Percentiles rank a stretch among this genome's conserved stretches.
Evolutionary conservation across 2,888 invertebrate genomes (phyloP).

Genomic region (Monopis laevigella): DNA sequence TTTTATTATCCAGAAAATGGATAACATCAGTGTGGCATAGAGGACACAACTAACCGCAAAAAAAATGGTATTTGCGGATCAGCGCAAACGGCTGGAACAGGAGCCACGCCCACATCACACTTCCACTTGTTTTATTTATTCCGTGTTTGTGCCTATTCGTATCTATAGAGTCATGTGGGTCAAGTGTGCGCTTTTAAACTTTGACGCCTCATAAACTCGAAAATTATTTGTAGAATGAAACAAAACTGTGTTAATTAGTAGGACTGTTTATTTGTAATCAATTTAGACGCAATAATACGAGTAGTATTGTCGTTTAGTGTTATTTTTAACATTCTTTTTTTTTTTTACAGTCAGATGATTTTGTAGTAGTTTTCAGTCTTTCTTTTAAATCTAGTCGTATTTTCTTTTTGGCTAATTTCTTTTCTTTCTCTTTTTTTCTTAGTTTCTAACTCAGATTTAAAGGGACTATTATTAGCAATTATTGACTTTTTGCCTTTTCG

Average conservation of each 20-base stretch:
- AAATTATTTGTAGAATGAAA: neutral
- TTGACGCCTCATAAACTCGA: neutral
- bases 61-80: too few species aligned
- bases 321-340: conserved; percentile 1
- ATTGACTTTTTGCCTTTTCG: conserved; percentile 16
- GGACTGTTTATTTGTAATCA: too few species aligned
- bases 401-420: conserved; percentile 10
- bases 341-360: neutral
- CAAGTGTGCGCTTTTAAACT: neutral
- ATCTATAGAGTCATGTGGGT: neutral
- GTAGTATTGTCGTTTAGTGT: too few species aligned
- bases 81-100: too few species aligned
- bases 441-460: conserved; percentile 16
- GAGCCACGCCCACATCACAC: too few species aligned
- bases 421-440: conserved; percentile 17
- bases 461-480: conserved; percentile 18
- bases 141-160: too few species aligned
- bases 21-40: too few species aligned
- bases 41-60: too few species aligned
- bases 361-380: conserved; percentile 14
- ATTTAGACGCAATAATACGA: too few species aligned
- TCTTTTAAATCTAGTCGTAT: conserved; percentile 15
- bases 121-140: too few species aligned
- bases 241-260: neutral
- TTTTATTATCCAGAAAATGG: too few species aligned